Evolutionary conservation across 2,888 invertebrate species (phyloP), one percentile per base, ranked within the genome.

Genomic region (Aporophyla lueneburgensis): DNA sequence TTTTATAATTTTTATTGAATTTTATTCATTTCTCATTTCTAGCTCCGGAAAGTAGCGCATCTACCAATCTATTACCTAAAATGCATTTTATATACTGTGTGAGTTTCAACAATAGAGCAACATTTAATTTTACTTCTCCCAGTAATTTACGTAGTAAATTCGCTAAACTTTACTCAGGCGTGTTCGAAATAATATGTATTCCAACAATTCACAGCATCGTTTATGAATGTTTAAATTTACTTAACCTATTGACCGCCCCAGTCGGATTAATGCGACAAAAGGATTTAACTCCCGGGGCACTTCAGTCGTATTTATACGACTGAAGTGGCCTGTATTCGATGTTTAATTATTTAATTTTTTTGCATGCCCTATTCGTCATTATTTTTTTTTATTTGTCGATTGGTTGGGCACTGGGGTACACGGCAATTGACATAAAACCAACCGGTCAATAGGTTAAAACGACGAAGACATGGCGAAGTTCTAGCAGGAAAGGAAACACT

Each of bases 11-110:
- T 93, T 92, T 91, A 88, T 87, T 86, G 86, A 88, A 79, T 86
- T 91, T 89, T 89, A 87, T 90, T 91, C 87, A 90, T 91, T 91
- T 93, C 90, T 90, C 90, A 92, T 91, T 89, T 91, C 91, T 94
- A 94, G 89, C 94, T 95, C 95, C 95, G 92, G 95, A 93, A 95
- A 94, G 93, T 95, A 96, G 96, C 96, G 96, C 96, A 95, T 95
- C 96, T 96, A 96, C 95, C 95, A 95, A 96, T 95, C 96, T 96
- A 96, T 94, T 87, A 87, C 90, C 95, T 96, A 96, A 92, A 93
- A 92, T 93, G 93, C 93, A 91, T 92, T 84, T 93, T 93, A 93
- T 92, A 93, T 91, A 92, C 84, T 87, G 88, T 89, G 89, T 91
- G 90, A 89, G 72, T 85, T 83, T 90, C 89, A 91, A 89, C 89